Conservation (phyloP, 2,797 vertebrate genomes). For the Helostoma temminkii region DNA sequence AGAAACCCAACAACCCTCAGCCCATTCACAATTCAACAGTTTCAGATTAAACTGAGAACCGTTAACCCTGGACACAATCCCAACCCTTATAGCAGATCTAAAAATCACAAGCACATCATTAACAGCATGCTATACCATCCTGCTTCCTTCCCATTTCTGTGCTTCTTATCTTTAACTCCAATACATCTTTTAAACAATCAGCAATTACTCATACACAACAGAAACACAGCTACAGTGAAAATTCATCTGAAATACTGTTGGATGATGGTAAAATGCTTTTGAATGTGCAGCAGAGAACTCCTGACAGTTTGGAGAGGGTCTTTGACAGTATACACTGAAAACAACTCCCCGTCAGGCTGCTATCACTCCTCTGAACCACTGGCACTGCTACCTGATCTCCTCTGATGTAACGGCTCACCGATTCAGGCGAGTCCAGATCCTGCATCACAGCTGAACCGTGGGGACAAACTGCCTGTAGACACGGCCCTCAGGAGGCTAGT, state of each 20-base stretch:
- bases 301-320: slow-evolving; percentile 25
- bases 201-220: slow-evolving; percentile 30
- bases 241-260: slow-evolving; percentile 57
- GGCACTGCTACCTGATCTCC: slow-evolving; percentile 40
- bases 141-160: slow-evolving; percentile 25
- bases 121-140: slow-evolving; percentile 64
- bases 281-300: slow-evolving; percentile 29
- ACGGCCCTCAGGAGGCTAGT: slow-evolving; percentile 7
- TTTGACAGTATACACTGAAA: slow-evolving; percentile 11
- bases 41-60: slow-evolving; percentile 54
- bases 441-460: slow-evolving; percentile 3
- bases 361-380: slow-evolving; percentile 35
- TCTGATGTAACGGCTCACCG: slow-evolving; percentile 43
- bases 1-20: slow-evolving; percentile 49
- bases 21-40: slow-evolving; percentile 55
- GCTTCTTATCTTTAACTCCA: slow-evolving; percentile 15
- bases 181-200: slow-evolving; percentile 23
- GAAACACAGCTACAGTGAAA: slow-evolving; percentile 40
- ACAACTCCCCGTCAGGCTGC: slow-evolving; percentile 9
- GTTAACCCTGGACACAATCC: slow-evolving; percentile 48
- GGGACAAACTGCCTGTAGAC: background rate
- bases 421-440: slow-evolving; percentile 63
- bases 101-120: slow-evolving; percentile 68
- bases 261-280: slow-evolving; percentile 29
- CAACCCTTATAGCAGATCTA: slow-evolving; percentile 59